Evolutionary conservation across 2,888 invertebrate genomes (phyloP).

Genomic region (Tetheella fluctuosa): DNA sequence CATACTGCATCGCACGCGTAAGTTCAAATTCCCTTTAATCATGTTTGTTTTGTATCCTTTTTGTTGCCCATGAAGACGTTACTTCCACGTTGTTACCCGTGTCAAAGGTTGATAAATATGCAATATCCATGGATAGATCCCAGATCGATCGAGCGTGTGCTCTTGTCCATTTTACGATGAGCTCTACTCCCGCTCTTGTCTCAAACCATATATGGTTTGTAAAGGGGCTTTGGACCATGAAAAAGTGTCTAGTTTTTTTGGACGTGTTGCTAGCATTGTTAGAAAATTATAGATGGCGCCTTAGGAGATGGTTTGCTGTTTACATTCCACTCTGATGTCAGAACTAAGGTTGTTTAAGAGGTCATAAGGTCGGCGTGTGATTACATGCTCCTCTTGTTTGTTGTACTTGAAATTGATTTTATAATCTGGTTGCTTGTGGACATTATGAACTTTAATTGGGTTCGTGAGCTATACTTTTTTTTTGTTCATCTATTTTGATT

Average conservation of each 20-base stretch:
- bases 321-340: constrained; percentile 78
- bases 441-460: constrained; percentile 11
- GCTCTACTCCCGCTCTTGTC: constrained; percentile 28
- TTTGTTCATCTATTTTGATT: no score
- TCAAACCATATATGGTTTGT: constrained; percentile 10
- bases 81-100: constrained; percentile 79
- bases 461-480: not conserved
- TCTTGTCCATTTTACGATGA: constrained; percentile 47
- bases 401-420: constrained; percentile 70
- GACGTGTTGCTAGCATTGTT: constrained; percentile 73
- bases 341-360: constrained; percentile 73
- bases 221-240: constrained; percentile 21
- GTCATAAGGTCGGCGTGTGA: constrained; percentile 74
- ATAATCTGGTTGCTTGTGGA: constrained; percentile 31
- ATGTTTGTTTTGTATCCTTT: constrained; percentile 73
- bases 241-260: constrained; percentile 48
- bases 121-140: constrained; percentile 78
- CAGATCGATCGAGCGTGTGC: constrained; percentile 78
- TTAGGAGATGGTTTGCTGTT: constrained; percentile 78
- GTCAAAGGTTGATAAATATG: constrained; percentile 85
- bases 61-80: constrained; percentile 77
- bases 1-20: constrained; percentile 24
- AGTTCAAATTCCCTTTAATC: constrained; percentile 53
- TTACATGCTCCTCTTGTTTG: constrained; percentile 75
- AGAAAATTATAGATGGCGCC: constrained; percentile 84